phyloP scores from a whole-genome alignment of 2,888 invertebrate genomes.

The Sepiola atlantica region DNA sequence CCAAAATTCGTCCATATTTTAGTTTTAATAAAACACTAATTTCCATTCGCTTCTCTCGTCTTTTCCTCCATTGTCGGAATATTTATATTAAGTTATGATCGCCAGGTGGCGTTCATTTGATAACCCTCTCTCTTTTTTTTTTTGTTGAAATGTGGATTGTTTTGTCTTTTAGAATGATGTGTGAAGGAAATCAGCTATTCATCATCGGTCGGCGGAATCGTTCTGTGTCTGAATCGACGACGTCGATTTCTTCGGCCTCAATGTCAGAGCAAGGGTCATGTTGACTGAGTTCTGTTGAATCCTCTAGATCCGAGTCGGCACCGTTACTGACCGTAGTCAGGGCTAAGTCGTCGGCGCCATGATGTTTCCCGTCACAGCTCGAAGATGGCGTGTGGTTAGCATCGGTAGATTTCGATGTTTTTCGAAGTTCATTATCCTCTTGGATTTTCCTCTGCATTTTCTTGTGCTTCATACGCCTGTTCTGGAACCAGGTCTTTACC shows the following conservation, averaged over 20 bases:
- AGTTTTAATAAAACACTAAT: neutral
- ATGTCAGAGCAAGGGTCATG: slow-evolving; percentile 54
- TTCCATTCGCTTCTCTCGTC: neutral
- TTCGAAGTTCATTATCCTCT: slow-evolving; percentile 54
- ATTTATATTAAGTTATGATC: neutral
- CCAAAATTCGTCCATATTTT: neutral
- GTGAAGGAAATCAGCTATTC: slow-evolving; percentile 40
- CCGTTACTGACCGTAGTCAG: slow-evolving; percentile 47
- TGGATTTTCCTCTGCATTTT: slow-evolving; percentile 70
- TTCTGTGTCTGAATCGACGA: slow-evolving; percentile 63
- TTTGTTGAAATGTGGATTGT: neutral
- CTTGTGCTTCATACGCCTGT: slow-evolving; percentile 86
- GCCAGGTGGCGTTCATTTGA: neutral
- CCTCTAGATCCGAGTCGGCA: slow-evolving; percentile 53
- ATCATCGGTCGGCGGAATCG: neutral
- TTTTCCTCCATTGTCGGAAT: neutral
- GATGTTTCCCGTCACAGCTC: slow-evolving; percentile 25
- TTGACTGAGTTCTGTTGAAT: slow-evolving; percentile 49
- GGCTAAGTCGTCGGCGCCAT: neutral
- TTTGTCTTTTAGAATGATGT: neutral
- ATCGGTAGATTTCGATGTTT: slow-evolving; percentile 39
- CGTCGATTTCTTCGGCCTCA: slow-evolving; percentile 65
- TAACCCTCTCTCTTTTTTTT: neutral
- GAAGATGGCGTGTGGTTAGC: slow-evolving; percentile 43
- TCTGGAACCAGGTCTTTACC: slow-evolving; percentile 99